Base-by-base conservation (phyloP, 2,113 vertebrate species). In the Holacanthus passer region DNA sequence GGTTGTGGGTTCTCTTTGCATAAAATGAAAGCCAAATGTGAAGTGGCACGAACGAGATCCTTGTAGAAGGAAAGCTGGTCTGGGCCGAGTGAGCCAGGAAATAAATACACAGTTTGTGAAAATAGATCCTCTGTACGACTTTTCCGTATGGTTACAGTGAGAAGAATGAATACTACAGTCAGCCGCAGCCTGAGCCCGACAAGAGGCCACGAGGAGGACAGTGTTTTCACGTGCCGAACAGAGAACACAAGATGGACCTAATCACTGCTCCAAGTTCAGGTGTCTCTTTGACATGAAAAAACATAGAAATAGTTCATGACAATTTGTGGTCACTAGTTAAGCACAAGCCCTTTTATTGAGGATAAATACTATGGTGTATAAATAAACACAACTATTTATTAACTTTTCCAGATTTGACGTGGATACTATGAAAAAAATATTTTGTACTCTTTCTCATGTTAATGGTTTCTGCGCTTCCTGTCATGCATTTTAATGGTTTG, bases 21-120 rank as follows among this genome's bases (percentile, higher is more conserved):
- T 69, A 77, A 89, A 87, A 88, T 72, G 48, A 89, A 84, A 87
- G 69, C 87, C 82, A 88, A 89, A 88, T 87, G 83, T 83, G 68
- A 86, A 85, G 69, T 73, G 76, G 85, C 69, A 81, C 14, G 73
- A 43, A 24, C 52, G 71, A 82, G 70, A 87, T 76, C 32, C 12
- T 60, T 50, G 69, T 43, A 58, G 53, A 80, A 68, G 56, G 55
- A 77, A 74, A 72, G 63, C 77, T 59, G 70, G 73, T 64, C 73
- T 41, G 67, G 47, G 8, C 31, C 17, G 64, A 82, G 55, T 8
- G 39, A 53, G 59, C 82, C 77, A 73, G 79, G 73, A 83, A 83
- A 88, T 79, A 72, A 71, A 83, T 69, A 74, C 55, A 56, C 24
- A 48, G 31, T 59, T 63, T 68, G 53, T 80, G 62, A 74, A 88